Evolutionary conservation across 2,797 vertebrate species (phyloP).

Genomic region (Smutsia gigantea): DNA sequence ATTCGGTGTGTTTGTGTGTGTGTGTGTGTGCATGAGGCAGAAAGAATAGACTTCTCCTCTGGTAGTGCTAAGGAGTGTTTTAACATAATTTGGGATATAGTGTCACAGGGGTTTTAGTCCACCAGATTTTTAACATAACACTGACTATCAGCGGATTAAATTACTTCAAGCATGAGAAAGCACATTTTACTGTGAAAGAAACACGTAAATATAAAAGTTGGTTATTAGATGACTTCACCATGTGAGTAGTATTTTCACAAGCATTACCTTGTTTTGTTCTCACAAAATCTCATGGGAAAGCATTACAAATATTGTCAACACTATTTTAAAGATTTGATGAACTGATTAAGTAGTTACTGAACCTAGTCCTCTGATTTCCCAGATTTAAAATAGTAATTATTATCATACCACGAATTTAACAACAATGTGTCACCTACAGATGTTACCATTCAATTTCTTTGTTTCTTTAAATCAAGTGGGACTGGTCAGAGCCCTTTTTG

Average conservation of each 20-base stretch:
- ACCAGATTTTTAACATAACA: too few species aligned
- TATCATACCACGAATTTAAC: background rate
- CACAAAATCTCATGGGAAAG: background rate
- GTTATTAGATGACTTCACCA: background rate
- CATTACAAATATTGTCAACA: background rate
- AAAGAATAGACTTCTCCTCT: background rate
- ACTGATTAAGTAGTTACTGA: background rate
- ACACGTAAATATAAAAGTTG: background rate
- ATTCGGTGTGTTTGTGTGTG: background rate
- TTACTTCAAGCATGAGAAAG: background rate
- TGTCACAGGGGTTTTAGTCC: background rate
- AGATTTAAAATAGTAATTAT: background rate
- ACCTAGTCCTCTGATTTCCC: background rate
- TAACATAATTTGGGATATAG: background rate
- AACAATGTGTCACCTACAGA: background rate
- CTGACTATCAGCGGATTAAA: background rate
- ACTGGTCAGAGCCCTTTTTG: background rate
- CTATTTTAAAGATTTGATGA: background rate
- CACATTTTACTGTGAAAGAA: background rate
- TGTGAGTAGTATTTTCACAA: background rate
- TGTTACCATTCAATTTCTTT: conserved; percentile 21
- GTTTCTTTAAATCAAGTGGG: background rate
- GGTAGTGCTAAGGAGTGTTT: background rate
- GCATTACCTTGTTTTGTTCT: background rate
- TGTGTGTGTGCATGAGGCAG: background rate